Percentiles rank a stretch among this genome's conserved stretches.
phyloP scores from a whole-genome alignment of 1,140 invertebrate genomes.

The Thaumetopoea pityocampa region DNA sequence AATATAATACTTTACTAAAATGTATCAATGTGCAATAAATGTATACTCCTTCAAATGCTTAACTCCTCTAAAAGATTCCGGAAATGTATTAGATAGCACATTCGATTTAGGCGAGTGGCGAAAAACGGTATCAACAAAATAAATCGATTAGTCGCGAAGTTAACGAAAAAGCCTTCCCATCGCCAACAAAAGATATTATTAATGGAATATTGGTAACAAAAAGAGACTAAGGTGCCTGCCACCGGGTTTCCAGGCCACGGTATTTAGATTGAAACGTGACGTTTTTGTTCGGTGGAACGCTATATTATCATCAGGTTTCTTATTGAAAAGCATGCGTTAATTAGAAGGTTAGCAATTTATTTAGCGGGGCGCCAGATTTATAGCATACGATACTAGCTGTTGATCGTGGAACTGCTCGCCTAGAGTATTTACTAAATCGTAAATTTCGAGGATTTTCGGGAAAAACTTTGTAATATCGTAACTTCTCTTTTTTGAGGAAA shows the following conservation, averaged over 20 bases:
- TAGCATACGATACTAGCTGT: too few species aligned
- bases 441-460: too few species aligned
- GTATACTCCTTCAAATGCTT: too few species aligned
- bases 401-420: too few species aligned
- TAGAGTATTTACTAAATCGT: too few species aligned
- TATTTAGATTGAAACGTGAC: constrained; percentile 4
- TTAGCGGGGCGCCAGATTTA: too few species aligned
- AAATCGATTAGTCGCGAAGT: constrained; percentile 19
- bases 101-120: constrained; percentile 1
- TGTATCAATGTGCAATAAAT: too few species aligned
- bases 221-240: constrained; percentile 22
- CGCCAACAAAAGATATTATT: constrained; percentile 21
- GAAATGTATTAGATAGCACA: neutral
- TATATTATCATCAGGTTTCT: neutral
- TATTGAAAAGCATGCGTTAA: constrained; percentile 2
- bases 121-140: constrained; percentile 9
- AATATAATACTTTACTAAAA: too few species aligned
- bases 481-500: too few species aligned
- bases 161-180: constrained; percentile 18
- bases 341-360: too few species aligned
- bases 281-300: neutral
- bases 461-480: too few species aligned
- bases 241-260: constrained; percentile 30
- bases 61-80: constrained; percentile 2
- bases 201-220: constrained; percentile 20